Evolutionary conservation across 2,888 invertebrate genomes (phyloP).

Genomic region (Ptychoptera contaminata): DNA sequence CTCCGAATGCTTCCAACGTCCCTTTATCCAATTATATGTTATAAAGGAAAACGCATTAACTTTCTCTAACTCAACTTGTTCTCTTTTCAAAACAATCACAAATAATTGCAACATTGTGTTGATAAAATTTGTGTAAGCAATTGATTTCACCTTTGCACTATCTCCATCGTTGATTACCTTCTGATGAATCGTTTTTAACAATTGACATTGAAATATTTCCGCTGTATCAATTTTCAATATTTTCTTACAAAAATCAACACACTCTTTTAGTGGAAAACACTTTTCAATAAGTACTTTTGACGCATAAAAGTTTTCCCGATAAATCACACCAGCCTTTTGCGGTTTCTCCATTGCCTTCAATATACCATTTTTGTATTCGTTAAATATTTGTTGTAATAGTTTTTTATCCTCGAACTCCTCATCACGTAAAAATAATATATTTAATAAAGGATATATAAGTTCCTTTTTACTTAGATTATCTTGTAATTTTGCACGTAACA

Average conservation of each 20-base stretch:
- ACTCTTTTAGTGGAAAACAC: constrained; percentile 41
- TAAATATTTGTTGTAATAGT: constrained; percentile 37
- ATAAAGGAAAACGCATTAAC: constrained; percentile 28
- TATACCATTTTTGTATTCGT: constrained; percentile 45
- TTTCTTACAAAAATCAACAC: constrained; percentile 39
- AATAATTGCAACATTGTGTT: constrained; percentile 37
- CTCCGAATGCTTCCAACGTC: background rate
- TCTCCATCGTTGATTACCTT: constrained; percentile 30
- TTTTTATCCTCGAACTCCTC: constrained; percentile 23
- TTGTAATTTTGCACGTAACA: constrained; percentile 15
- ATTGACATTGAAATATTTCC: constrained; percentile 40
- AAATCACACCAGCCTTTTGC: constrained; percentile 49
- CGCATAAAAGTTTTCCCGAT: constrained; percentile 41
- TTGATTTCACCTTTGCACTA: constrained; percentile 24
- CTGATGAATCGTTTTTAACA: constrained; percentile 38
- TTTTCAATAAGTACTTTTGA: constrained; percentile 40
- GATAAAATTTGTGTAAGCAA: constrained; percentile 36
- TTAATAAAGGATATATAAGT: constrained; percentile 44
- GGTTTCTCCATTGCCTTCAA: constrained; percentile 49
- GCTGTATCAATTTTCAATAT: constrained; percentile 44
- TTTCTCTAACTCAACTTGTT: constrained; percentile 20
- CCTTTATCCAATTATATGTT: constrained; percentile 22
- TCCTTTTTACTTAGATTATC: constrained; percentile 40
- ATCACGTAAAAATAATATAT: constrained; percentile 31
- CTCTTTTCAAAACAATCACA: constrained; percentile 34